Percentiles rank a stretch among this genome's conserved stretches.
These are phyloP conservation scores for Pseudomugil tenellus DNA, from an alignment of 2,797 vertebrate species.

Conservation along the genomic window DNA sequence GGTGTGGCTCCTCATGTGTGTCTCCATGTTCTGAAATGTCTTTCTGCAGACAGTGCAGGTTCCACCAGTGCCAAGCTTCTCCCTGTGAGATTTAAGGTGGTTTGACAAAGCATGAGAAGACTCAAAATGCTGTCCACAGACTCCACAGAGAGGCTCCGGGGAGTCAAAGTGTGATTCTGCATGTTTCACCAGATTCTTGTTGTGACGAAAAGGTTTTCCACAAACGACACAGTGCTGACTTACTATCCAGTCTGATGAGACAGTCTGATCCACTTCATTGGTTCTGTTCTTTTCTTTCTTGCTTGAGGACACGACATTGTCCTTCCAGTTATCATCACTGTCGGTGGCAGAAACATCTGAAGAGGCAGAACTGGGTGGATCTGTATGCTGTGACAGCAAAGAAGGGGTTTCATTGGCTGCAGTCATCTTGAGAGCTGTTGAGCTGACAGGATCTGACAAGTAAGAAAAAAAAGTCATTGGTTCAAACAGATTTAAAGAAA, in stretches of 20 bases:
- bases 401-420: background rate
- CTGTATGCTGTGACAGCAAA: background rate
- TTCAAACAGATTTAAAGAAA: background rate
- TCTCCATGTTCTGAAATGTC: slow-evolving; percentile 54
- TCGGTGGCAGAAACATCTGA: slow-evolving; percentile 21
- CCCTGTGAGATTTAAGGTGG: slow-evolving; percentile 43
- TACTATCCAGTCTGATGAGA: fast-evolving
- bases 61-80: background rate
- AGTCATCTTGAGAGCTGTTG: background rate
- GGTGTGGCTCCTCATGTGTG: slow-evolving; percentile 54
- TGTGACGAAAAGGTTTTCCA: slow-evolving; percentile 35
- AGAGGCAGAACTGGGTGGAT: background rate
- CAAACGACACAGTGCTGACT: slow-evolving; percentile 29
- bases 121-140: slow-evolving; percentile 29
- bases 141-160: slow-evolving; percentile 18
- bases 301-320: background rate
- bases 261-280: fast-evolving
- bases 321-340: slow-evolving; percentile 12
- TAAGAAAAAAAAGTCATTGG: background rate
- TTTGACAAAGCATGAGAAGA: slow-evolving; percentile 9
- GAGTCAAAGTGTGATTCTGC: slow-evolving; percentile 34
- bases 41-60: slow-evolving; percentile 45
- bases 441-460: slow-evolving; percentile 22
- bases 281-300: background rate
- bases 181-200: slow-evolving; percentile 36